Percentiles rank a stretch among this genome's conserved stretches.
Conservation (phyloP, 30 jellyfish, hydroid and myxozoan genomes). For the Turritopsis dohrnii region DNA sequence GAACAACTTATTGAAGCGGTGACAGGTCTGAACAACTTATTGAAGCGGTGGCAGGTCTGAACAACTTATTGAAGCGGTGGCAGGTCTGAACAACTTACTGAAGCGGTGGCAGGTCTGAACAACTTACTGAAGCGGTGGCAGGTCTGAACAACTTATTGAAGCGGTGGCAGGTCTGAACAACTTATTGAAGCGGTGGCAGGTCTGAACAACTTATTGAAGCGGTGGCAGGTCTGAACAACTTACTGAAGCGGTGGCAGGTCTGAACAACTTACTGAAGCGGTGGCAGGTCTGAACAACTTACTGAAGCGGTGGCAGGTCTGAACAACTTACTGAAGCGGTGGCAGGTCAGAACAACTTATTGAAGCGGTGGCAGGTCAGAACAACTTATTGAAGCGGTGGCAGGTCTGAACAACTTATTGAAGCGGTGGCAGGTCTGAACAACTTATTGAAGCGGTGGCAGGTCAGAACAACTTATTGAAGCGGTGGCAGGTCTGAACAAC, state of each 20-base stretch:
- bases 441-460: constrained; percentile 94
- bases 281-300: constrained; percentile 91
- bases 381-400: constrained; percentile 94
- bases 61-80: constrained; percentile 91
- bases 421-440: constrained; percentile 94
- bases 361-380: constrained; percentile 97
- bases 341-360: constrained; percentile 96
- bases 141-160: constrained; percentile 92
- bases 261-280: constrained; percentile 90
- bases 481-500: constrained; percentile 95
- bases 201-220: constrained; percentile 89
- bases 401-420: constrained; percentile 92
- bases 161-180: constrained; percentile 96
- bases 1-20: constrained; percentile 66
- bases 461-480: constrained; percentile 94
- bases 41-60: constrained; percentile 93
- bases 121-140: constrained; percentile 92
- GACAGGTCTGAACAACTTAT: constrained; percentile 94
- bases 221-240: constrained; percentile 91
- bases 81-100: constrained; percentile 97
- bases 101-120: constrained; percentile 93
- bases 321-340: constrained; percentile 90
- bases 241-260: constrained; percentile 97
- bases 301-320: constrained; percentile 96
- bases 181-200: constrained; percentile 95